Conservation (phyloP, 2,113 vertebrate genomes). For the Scartelaos histophorus region DNA sequence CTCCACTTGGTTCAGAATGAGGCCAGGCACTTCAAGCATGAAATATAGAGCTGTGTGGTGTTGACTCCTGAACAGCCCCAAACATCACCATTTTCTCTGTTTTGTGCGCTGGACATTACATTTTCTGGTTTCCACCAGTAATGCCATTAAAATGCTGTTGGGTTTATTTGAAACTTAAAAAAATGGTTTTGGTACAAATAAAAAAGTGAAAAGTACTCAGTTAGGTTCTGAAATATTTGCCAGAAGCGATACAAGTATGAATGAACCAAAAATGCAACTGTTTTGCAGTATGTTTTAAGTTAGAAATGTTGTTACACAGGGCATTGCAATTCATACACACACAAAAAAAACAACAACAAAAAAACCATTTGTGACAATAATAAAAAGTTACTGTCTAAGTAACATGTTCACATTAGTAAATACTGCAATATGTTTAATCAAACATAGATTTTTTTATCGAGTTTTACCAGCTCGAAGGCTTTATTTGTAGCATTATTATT, state of each 20-base stretch:
- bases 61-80: conserved; percentile 28
- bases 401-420: background rate
- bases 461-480: too few species aligned
- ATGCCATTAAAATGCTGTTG: background rate
- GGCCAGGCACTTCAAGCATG: conserved; percentile 39
- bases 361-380: background rate
- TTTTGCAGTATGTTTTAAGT: background rate
- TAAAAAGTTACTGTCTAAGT: background rate
- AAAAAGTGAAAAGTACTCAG: background rate
- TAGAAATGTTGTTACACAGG: background rate
- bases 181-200: background rate
- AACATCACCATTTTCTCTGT: conserved; percentile 12
- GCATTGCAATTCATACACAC: background rate
- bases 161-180: background rate
- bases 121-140: background rate
- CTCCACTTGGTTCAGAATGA: conserved; percentile 22
- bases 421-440: background rate
- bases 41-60: conserved; percentile 40
- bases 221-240: too few species aligned
- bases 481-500: too few species aligned
- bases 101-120: background rate
- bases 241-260: too few species aligned
- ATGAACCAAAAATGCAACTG: too few species aligned
- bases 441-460: too few species aligned
- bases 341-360: too few species aligned